Conservation (phyloP, 2,888 invertebrate species). For the Malthinus seriepunctatus region DNA sequence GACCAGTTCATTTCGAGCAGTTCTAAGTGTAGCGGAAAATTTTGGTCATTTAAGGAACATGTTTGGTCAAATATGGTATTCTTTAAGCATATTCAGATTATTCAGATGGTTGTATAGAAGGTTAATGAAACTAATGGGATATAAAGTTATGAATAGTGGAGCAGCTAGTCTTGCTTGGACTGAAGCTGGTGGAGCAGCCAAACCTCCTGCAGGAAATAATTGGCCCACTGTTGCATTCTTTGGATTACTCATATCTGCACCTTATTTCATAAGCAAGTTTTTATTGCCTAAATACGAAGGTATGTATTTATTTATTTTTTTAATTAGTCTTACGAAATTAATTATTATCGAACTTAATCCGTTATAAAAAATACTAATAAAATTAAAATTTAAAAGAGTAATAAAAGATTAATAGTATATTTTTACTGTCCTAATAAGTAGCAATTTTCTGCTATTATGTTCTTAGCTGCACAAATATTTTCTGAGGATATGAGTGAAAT, state of each 20-base stretch:
- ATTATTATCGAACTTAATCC: no score
- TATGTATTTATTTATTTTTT: conserved; percentile 43
- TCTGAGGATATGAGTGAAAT: no score
- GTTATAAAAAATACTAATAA: no score
- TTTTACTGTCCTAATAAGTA: no score
- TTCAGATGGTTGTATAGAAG: conserved; percentile 80
- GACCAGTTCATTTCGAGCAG: conserved; percentile 93
- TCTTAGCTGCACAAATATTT: no score
- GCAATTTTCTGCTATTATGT: no score
- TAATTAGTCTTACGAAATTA: no score
- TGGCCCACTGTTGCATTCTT: conserved; percentile 93
- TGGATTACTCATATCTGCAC: conserved; percentile 85
- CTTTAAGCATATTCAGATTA: conserved; percentile 80
- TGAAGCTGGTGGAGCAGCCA: conserved; percentile 51
- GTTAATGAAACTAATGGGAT: conserved; percentile 70
- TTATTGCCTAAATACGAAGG: conserved; percentile 70
- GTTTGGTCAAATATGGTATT: conserved; percentile 85
- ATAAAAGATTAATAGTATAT: no score
- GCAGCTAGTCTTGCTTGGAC: conserved; percentile 51
- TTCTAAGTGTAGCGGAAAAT: conserved; percentile 95
- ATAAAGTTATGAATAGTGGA: conserved; percentile 50
- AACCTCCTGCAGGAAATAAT: conserved; percentile 57
- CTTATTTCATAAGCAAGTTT: conserved; percentile 87
- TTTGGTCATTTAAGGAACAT: conserved; percentile 82
- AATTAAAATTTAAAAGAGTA: no score